Evolutionary conservation across 2,113 vertebrate genomes (phyloP), one percentile per base, ranked within the genome.

Genomic region (Nerophis lumbriciformis): DNA sequence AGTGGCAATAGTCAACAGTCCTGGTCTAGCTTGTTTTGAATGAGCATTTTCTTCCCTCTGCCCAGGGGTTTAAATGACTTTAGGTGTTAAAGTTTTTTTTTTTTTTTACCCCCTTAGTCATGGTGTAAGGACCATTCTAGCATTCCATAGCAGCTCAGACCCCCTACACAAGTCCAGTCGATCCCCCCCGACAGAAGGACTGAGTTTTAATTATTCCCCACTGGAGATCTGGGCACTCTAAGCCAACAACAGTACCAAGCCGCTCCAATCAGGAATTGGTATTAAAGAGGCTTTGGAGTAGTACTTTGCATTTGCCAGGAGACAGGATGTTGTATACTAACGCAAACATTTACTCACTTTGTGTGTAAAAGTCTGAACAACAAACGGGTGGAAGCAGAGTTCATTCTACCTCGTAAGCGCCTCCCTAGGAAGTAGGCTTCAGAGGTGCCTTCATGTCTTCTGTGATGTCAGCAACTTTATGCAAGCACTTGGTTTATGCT

Each of bases 121-220:
- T 65, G 61, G 71, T 71, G 72, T 44, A 44, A 44, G 38, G 69
- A 73, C 66, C 67, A 79, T 77, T 64, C 68, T 73, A 73, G 81
- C 88, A 89, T 91, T 90, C 87, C 83, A 79, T 37, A 84, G 86
- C 69, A 51, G 86, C 87, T 90, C 84, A 88, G 82, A 69, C 66
- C 71, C 61, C 71, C 72, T 58, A 72, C 69, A 69, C 65, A 80
- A 77, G 66, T 63, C 66, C 8, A 13, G 72, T 73, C 68, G 57
- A 79, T 72, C 71, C 68, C 71, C 68, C 72, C 66, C 60, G 10
- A 55, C 63, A 35, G 65, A 81, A 68, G 74, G 59, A 55, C 72
- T 75, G 59, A 73, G 69, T 82, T 85, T 85, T 84, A 85, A 88
- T 89, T 74, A 81, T 80, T 83, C 74, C 58, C 72, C 65, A 69